Base-by-base conservation (phyloP, 2,797 vertebrate species). In the Heliangelus exortis region DNA sequence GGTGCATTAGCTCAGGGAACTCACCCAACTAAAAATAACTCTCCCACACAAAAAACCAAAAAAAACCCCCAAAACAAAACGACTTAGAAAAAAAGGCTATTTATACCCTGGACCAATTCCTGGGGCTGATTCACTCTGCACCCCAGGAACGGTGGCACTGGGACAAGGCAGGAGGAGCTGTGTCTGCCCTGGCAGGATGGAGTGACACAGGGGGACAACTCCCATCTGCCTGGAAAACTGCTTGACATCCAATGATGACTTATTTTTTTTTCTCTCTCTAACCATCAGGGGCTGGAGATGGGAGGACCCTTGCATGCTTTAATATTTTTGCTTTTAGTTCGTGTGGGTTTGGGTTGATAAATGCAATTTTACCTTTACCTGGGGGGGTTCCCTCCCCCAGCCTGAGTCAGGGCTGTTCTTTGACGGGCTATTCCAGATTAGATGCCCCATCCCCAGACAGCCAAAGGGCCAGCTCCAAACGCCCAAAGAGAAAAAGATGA, bases 1-100 rank as follows among this genome's bases (percentile, higher is more conserved):
- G 2, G 7, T 1, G 72, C 82, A 48, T 87, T 41, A 87, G 85
- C 83, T 91, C 94, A 92, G 90, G 93, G 93, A 88, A 86, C 54
- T 74, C 79, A 50, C 54, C 85, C 85, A 3, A 80, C 54, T 86
- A 87, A 94, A 95, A 95, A 95, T 91, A 93, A 77, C 85, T 58
- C 69, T 85, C 73, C 85, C 67, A 12, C 18, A 13, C 69, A 65
- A 23, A 21, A 47, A 20, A 47, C 19, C 8, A 47, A 47, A 47
- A 77, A 45, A 92, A 77, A 21, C 25, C 34, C 34, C 72, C 13
- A 28, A 25, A 33, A 47, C 45, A 87, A 73, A 62, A 8, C 89
- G 79, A 63, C 48, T 77, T 85, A 91, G 63, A 77, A 83, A 77
- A 83, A 92, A 77, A 19, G 54, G 47, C 74, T 94, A 51, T 92